Evolutionary conservation across 2,797 vertebrate genomes (phyloP).

Genomic region (Poecilia picta): DNA sequence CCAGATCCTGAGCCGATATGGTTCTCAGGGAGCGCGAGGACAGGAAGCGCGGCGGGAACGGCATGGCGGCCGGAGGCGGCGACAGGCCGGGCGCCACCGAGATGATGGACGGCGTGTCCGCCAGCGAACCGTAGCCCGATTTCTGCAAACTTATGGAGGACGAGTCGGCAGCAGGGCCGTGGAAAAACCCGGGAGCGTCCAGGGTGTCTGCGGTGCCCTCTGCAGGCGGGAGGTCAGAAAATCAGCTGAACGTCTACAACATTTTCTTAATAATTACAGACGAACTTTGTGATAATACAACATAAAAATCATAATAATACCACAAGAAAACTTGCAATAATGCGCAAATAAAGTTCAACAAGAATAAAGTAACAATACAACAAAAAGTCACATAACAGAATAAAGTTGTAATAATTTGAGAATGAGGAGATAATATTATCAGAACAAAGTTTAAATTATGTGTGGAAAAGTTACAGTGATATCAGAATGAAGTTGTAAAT

Average conservation of each 20-base stretch:
- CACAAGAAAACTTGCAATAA: too few species aligned
- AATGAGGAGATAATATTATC: too few species aligned
- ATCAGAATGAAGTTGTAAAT: too few species aligned
- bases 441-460: too few species aligned
- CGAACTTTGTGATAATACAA: not conserved
- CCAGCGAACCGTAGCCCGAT: slow-evolving; percentile 80
- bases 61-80: slow-evolving; percentile 77
- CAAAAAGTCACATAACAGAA: too few species aligned
- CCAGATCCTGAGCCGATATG: slow-evolving; percentile 81
- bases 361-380: too few species aligned
- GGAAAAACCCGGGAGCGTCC: slow-evolving; percentile 69
- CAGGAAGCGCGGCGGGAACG: slow-evolving; percentile 81
- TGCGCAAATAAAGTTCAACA: not conserved
- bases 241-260: not conserved
- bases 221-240: slow-evolving; percentile 35
- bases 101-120: slow-evolving; percentile 86
- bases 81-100: slow-evolving; percentile 84
- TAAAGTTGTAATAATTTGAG: too few species aligned
- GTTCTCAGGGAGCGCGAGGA: slow-evolving; percentile 76
- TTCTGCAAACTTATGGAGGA: slow-evolving; percentile 57
- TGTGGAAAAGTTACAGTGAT: too few species aligned
- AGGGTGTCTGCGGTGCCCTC: slow-evolving; percentile 70
- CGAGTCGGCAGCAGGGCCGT: slow-evolving; percentile 47
- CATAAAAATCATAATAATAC: not conserved
- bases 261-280: too few species aligned